These are phyloP conservation scores for Andrena bicolor DNA, from an alignment of 2,888 invertebrate species.

Conservation along the genomic window DNA sequence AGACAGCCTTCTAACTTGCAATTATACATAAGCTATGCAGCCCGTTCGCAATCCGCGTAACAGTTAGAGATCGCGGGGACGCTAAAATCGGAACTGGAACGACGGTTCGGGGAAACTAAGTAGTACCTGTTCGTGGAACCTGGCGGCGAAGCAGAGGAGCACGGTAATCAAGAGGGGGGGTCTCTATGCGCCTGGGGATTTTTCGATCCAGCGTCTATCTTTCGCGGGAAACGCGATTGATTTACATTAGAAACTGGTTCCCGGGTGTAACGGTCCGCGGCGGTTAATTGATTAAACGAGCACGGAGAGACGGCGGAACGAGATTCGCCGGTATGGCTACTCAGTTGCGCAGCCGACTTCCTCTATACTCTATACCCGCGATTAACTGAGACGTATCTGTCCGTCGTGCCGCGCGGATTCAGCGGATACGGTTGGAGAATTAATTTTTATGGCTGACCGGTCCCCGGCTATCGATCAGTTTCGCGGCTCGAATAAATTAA, in stretches of 20 bases:
- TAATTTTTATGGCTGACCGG: background rate
- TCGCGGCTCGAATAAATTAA: constrained; percentile 14
- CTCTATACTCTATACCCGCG: constrained; percentile 38
- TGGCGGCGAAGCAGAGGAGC: background rate
- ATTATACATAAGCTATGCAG: constrained; percentile 56
- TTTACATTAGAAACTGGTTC: constrained; percentile 62
- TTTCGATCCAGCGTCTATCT: constrained; percentile 24
- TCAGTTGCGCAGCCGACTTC: constrained; percentile 21
- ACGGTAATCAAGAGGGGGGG: constrained; percentile 26
- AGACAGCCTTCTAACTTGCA: constrained; percentile 27
- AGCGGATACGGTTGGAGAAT: background rate
- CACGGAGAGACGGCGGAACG: constrained; percentile 40
- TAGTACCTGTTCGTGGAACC: constrained; percentile 34
- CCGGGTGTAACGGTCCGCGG: constrained; percentile 48
- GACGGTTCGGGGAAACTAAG: constrained; percentile 24
- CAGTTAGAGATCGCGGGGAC: constrained; percentile 27
- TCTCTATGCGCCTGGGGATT: constrained; percentile 31
- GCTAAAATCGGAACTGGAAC: constrained; percentile 39
- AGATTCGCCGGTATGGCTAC: constrained; percentile 26
- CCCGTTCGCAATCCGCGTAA: background rate
- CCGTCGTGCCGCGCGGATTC: constrained; percentile 2
- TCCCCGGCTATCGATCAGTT: constrained; percentile 14
- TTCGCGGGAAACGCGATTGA: constrained; percentile 35
- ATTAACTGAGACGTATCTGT: constrained; percentile 58
- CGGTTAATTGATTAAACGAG: constrained; percentile 54